phyloP scores from a whole-genome alignment of 2,797 vertebrate genomes.

The Glyptemys insculpta region DNA sequence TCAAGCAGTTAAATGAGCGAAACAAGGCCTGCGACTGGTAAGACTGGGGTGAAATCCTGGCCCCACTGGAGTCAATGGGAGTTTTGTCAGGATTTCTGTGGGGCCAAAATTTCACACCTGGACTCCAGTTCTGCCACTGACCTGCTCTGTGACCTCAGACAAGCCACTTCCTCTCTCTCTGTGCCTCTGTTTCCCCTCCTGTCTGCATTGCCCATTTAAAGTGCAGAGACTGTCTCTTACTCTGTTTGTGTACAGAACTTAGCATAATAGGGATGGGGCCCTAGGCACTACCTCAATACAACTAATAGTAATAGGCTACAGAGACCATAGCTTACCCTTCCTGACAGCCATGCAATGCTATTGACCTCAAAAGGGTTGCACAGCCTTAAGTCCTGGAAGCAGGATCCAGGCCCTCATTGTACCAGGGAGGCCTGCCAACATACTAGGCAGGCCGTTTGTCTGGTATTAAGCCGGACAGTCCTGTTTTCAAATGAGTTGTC shows the following conservation, averaged over 20 bases:
- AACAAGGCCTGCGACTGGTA: background rate
- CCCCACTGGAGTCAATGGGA: background rate
- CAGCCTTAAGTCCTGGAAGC: background rate
- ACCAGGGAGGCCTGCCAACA: background rate
- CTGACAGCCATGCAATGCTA: background rate
- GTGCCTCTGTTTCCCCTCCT: background rate
- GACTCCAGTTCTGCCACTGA: background rate
- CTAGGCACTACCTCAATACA: background rate
- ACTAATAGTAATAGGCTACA: background rate
- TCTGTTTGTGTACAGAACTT: background rate
- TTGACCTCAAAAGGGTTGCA: background rate
- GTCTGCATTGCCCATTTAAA: background rate
- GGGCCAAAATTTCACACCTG: background rate
- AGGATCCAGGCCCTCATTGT: background rate
- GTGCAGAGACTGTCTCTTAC: background rate
- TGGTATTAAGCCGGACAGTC: background rate
- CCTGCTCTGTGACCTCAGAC: background rate
- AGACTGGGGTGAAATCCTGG: background rate
- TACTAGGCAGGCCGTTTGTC: background rate
- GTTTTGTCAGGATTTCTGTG: background rate
- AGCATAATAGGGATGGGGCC: conserved; percentile 17
- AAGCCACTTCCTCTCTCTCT: background rate
- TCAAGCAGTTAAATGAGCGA: background rate
- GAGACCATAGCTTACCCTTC: background rate
- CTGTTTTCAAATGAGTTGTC: background rate